Base-by-base conservation (phyloP, 2,888 invertebrate genomes). In the Ommatoiulus sabulosus region DNA sequence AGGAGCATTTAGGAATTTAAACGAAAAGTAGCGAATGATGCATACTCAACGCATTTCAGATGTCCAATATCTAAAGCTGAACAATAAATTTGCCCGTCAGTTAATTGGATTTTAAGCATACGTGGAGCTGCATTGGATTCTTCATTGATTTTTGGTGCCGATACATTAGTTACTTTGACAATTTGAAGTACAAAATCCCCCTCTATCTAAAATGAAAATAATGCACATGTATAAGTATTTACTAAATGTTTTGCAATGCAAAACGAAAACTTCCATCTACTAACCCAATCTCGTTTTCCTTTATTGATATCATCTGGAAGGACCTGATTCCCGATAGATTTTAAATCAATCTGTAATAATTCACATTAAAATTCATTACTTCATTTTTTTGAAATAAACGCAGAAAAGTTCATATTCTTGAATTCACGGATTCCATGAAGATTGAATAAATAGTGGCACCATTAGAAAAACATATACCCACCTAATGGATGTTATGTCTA, bases 131-230 rank as follows among this genome's bases (percentile, higher is more conserved):
- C 94, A 90, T 94, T 95, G 7, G 96, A 96, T 90, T 97, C 97
- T 92, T 97, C 97, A 92, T 97, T 97, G 17, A 95, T 95, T 93
- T 98, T 98, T 5, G 98, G 98, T 48, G 97, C 97, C 15, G 97
- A 95, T 86, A 97, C 95, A 93, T 98, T 98, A 17, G 97, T 94
- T 87, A 97, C 94, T 93, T 97, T 97, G 92, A 96, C 96, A 91
- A 98, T 95, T 94, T 98, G 98, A 85, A 98, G 94, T 63, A 98
- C 95, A 57, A 93, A 92, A 86, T 93, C 92, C 0, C 93, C 94
- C 87, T 92, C 91, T 90, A 97, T 91, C 94, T 94, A 48, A 44
- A 88, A 44, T 44, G 15, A 86, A 44, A 5, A 63, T 3, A 52
- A 63, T 52, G n/a, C n/a, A n/a, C n/a, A n/a, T n/a, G n/a, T n/a